Conservation (phyloP, 2,113 vertebrate genomes). For the Myiopsitta monachus region DNA sequence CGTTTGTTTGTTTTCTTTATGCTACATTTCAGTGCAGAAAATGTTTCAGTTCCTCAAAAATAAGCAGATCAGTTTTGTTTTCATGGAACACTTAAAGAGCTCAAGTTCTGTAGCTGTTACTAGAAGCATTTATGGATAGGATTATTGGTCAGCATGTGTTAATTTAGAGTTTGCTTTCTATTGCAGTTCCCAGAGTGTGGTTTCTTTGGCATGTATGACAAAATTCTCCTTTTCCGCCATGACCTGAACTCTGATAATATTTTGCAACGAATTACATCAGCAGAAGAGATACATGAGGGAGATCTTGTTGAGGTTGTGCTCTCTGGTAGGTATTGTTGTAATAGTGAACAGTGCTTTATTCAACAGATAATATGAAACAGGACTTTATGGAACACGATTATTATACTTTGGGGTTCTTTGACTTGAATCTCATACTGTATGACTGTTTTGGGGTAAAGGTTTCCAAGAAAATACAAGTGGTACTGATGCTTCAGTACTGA, state of each 20-base stretch:
- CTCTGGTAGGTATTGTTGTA: conserved; percentile 76
- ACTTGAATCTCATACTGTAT: not conserved
- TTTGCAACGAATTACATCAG: conserved; percentile 91
- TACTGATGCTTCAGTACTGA: not conserved
- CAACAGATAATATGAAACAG: not conserved
- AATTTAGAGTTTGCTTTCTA: conserved; percentile 44
- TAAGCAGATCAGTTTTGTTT: not conserved
- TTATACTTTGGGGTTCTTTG: not conserved
- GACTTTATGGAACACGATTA: not conserved
- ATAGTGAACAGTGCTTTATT: not conserved
- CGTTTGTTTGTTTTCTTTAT: not conserved
- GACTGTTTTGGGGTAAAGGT: not conserved
- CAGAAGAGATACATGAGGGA: conserved; percentile 94
- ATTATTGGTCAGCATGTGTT: not conserved
- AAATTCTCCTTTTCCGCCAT: conserved; percentile 97
- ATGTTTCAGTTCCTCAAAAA: not conserved
- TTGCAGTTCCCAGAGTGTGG: conserved; percentile 96
- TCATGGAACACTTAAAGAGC: not conserved
- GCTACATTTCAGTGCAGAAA: not conserved
- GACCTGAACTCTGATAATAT: conserved; percentile 96
- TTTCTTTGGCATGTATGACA: conserved; percentile 99
- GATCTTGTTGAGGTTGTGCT: conserved; percentile 97
- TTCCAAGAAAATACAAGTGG: not conserved
- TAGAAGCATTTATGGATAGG: not conserved
- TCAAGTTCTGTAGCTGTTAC: not conserved